A percentile compares a stretch with the other conserved stretches of the same genome.
phyloP scores from a whole-genome alignment of 2,888 invertebrate genomes.

The Zonitis immaculata region DNA sequence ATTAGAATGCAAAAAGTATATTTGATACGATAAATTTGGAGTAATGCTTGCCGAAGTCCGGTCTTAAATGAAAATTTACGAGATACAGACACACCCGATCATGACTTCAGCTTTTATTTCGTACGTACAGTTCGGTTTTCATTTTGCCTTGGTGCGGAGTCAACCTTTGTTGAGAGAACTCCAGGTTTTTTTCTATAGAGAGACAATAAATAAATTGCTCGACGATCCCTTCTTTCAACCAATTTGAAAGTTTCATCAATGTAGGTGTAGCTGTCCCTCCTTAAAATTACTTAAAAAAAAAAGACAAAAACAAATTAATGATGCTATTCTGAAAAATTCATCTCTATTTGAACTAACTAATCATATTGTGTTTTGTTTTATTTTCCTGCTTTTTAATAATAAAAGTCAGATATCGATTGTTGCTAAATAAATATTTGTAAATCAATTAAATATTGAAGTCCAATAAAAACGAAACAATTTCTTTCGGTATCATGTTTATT shows the following conservation, averaged over 20 bases:
- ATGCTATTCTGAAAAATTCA: no score
- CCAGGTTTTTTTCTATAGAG: not conserved
- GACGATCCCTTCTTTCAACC: not conserved
- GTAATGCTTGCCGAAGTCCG: not conserved
- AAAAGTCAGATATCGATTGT: no score
- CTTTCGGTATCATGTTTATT: constrained; percentile 7
- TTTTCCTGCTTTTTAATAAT: no score
- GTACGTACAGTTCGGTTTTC: not conserved
- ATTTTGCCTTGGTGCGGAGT: not conserved
- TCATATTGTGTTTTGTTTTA: no score
- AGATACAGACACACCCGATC: not conserved
- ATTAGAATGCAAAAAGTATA: no score
- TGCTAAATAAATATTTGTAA: no score
- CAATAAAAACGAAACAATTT: not conserved
- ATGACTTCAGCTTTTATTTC: not conserved
- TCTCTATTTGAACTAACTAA: no score
- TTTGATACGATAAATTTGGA: not conserved
- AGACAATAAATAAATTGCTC: not conserved
- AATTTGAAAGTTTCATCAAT: not conserved
- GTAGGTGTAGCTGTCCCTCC: not conserved
- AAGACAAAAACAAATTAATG: no score
- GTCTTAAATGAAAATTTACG: not conserved
- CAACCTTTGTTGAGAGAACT: not conserved
- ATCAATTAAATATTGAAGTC: no score
- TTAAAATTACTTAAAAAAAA: not conserved